Base-by-base conservation (phyloP, 2,888 invertebrate species). In the Machimus atricapillus region DNA sequence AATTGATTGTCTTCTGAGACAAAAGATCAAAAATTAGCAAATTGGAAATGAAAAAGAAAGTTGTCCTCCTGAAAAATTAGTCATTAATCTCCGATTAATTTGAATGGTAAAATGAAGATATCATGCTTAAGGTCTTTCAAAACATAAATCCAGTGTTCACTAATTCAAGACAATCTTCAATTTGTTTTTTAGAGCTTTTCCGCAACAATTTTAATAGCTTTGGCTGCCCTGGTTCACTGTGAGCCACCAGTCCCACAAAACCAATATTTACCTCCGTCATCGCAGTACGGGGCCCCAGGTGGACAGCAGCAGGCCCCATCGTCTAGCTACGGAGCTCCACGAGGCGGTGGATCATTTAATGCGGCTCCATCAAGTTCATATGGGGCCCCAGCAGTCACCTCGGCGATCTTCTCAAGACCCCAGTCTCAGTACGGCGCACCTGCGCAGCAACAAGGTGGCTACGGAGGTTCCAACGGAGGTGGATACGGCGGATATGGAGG, bases 381-480 rank as follows among this genome's bases (percentile, higher is more conserved):
- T 88, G 94, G 93, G 46, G 93, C 92, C n/a, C 94, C 94, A 43
- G 93, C 93, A 1, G 92, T 93, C 0, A 94, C 94, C 9, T 91
- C 93, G 31, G 92, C 93, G 77, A 94, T 93, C 89, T 93, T 92
- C 89, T 91, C 91, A 86, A 92, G 93, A 9, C 91, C 91, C 91
- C 88, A 90, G 23, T 89, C 90, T 37, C 88, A 87, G 58, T 90
- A 90, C 78, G 90, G 90, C 52, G 90, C 92, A 0, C 92, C 92
- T 12, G 91, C 93, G 14, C 58, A 74, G 37, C 82, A 82, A 40
- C 76, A 83, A 27, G 89, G 90, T 79, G 89, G 89, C 31, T 37
- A 73, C 14, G 87, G 87, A 27, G 86, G 87, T 34, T 88, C 88
- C 82, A 88, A 89, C 82, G 89, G 89, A 12, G 66, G 88, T 86